Conservation (phyloP, 2,797 vertebrate genomes). For the Tamandua tetradactyla region DNA sequence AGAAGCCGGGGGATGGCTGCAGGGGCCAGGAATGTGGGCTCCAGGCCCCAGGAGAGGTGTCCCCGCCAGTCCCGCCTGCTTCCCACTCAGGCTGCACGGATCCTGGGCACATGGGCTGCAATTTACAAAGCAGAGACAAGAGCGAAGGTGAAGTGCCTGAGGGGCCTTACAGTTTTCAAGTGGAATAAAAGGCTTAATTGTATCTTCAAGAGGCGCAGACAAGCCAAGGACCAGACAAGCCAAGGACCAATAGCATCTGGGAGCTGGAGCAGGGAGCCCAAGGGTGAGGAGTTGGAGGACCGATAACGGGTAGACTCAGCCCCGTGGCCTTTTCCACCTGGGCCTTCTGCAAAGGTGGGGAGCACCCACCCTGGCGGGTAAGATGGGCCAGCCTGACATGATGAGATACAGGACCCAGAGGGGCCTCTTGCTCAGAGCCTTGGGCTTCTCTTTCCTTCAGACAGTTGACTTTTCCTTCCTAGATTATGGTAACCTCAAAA, state of each 20-base stretch:
- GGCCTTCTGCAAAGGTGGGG: background rate
- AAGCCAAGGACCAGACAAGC: conserved; percentile 73
- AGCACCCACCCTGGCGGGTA: background rate
- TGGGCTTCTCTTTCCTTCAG: background rate
- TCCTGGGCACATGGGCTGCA: conserved; percentile 61
- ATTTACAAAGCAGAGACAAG: conserved; percentile 76
- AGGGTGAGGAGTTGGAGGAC: conserved; percentile 63
- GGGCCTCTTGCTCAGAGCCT: background rate
- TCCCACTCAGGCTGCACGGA: conserved; percentile 42
- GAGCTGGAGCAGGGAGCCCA: conserved; percentile 77
- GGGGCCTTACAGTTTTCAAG: conserved; percentile 81
- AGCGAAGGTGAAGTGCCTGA: conserved; percentile 74
- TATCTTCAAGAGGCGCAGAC: conserved; percentile 77
- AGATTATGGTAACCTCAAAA: fast-evolving
- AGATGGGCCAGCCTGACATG: background rate
- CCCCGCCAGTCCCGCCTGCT: background rate
- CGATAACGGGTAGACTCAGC: conserved; percentile 32
- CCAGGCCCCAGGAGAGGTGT: background rate
- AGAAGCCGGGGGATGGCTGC: background rate
- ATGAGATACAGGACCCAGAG: fast-evolving
- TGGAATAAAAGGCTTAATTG: conserved; percentile 74
- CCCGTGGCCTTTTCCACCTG: background rate
- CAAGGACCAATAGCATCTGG: conserved; percentile 71
- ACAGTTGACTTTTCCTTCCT: background rate
- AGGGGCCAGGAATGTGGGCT: background rate